Evolutionary conservation across 2,888 invertebrate species (phyloP), one percentile per base, ranked within the genome.

Genomic region (Agrochola litura): DNA sequence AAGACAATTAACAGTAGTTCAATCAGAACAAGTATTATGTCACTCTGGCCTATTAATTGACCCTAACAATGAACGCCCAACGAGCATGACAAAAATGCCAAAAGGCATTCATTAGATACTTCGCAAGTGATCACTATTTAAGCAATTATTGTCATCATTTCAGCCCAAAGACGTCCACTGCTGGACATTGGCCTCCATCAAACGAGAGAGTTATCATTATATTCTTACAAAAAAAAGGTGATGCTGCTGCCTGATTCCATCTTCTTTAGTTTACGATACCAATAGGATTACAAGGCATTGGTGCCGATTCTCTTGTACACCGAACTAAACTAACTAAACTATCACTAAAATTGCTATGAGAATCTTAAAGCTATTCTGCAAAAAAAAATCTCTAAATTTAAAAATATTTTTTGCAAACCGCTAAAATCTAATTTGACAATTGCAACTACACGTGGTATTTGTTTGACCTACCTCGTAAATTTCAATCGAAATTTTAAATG

Each of bases 1-100:
- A 30, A 30, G 30, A 30, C 30, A n/a, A n/a, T n/a, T n/a, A n/a
- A 30, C 30, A 30, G 30, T 30, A 30, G 30, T 30, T 30, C 2
- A 30, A 19, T 9, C 41, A 16, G 14, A 16, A 14, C 10, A 30
- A 64, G 19, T 43, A 52, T 58, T 73, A 81, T 64, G 64, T 52
- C 81, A 77, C 25, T 16, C 30, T 68, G 82, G 0, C 52, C 58
- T 37, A n/a, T 9, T 65, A 37, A 82, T 82, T 76, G 64, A 80
- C 80, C 80, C 3, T 25, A 16, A 43, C 30, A 76, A 79, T 82
- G 14, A 63, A 49, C 10, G 41, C 14, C 0, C 5, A 30, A 77
- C 14, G 41, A 73, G 10, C 19, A 16, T 56, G 49, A 67, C 46
- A 74, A 60, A 63, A 61, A 14, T 10, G 30, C 0, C 8, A 43